A percentile compares a stretch with the other conserved stretches of the same genome.
These are phyloP conservation scores for Auanema sp. DNA, from an alignment of 2,888 invertebrate species.

Conservation along the genomic window DNA sequence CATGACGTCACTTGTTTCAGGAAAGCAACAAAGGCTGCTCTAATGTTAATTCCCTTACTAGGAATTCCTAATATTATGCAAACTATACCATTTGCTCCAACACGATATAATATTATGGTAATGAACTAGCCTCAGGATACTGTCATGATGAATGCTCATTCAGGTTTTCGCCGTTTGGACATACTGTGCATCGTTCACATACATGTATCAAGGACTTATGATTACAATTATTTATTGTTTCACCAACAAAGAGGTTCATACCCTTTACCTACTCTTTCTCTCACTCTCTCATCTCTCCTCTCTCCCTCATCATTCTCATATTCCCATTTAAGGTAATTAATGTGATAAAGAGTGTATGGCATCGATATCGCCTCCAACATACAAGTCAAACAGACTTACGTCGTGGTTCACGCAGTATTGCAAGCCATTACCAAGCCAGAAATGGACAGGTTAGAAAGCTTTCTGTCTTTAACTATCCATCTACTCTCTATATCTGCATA, in stretches of 20 bases:
- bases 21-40: slow-evolving; percentile 68
- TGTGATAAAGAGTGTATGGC: slow-evolving; percentile 56
- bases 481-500: background rate
- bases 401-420: slow-evolving; percentile 58
- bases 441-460: slow-evolving; percentile 37
- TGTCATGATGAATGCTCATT: slow-evolving; percentile 17
- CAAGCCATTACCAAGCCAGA: slow-evolving; percentile 53
- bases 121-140: background rate
- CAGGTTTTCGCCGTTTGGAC: slow-evolving; percentile 65
- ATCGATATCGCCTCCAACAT: slow-evolving; percentile 57
- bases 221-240: slow-evolving; percentile 69
- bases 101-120: slow-evolving; percentile 62
- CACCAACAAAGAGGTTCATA: slow-evolving; percentile 68
- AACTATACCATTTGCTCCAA: slow-evolving; percentile 65
- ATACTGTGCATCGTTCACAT: slow-evolving; percentile 66
- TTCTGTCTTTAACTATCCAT: background rate
- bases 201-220: slow-evolving; percentile 68
- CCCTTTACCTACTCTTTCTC: background rate
- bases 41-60: slow-evolving; percentile 68
- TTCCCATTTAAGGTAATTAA: slow-evolving; percentile 52
- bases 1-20: slow-evolving; percentile 55
- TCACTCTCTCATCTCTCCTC: background rate
- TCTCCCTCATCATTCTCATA: background rate
- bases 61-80: slow-evolving; percentile 69
- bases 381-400: slow-evolving; percentile 53